Evolutionary conservation across 2,113 vertebrate genomes (phyloP).

Genomic region (Corynorhinus townsendii): DNA sequence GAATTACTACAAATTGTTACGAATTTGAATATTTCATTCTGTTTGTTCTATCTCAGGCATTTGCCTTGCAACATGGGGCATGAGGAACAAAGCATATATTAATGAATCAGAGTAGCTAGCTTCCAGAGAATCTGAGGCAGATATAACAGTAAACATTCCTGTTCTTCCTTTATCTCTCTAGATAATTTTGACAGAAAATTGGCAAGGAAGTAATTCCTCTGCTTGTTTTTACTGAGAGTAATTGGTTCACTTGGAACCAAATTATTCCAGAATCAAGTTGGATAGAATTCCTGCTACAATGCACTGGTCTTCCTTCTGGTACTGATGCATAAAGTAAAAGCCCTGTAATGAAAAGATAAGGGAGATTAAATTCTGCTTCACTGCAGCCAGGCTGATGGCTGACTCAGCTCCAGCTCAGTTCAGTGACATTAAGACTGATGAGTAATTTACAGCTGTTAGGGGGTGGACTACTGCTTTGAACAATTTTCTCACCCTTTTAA

Average conservation of each 20-base stretch:
- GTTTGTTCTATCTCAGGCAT: constrained; percentile 13
- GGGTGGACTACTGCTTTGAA: constrained; percentile 70
- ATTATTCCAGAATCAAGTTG: constrained; percentile 48
- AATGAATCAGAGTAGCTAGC: constrained; percentile 23
- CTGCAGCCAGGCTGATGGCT: constrained; percentile 69
- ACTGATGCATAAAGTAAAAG: constrained; percentile 1
- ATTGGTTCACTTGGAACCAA: constrained; percentile 49
- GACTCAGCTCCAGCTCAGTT: constrained; percentile 77
- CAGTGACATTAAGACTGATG: constrained; percentile 78
- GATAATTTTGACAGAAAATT: constrained; percentile 45
- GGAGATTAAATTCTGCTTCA: constrained; percentile 69
- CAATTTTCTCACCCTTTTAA: constrained; percentile 57
- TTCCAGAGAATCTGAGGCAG: constrained; percentile 1
- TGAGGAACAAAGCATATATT: constrained; percentile 25
- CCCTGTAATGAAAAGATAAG: constrained; percentile 64
- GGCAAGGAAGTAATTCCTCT: constrained; percentile 36
- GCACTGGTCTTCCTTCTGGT: constrained; percentile 18
- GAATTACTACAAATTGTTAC: constrained; percentile 12
- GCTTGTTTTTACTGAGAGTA: constrained; percentile 38
- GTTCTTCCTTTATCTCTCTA: constrained; percentile 33
- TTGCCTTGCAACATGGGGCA: constrained; percentile 47
- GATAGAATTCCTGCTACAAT: constrained; percentile 47
- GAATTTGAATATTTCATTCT: constrained; percentile 15
- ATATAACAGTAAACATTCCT: constrained; percentile 30
- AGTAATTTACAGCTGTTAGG: constrained; percentile 82